These are phyloP conservation scores for Coracias cyanogaster DNA, from an alignment of 2,797 vertebrate genomes.

Conservation along the genomic window DNA sequence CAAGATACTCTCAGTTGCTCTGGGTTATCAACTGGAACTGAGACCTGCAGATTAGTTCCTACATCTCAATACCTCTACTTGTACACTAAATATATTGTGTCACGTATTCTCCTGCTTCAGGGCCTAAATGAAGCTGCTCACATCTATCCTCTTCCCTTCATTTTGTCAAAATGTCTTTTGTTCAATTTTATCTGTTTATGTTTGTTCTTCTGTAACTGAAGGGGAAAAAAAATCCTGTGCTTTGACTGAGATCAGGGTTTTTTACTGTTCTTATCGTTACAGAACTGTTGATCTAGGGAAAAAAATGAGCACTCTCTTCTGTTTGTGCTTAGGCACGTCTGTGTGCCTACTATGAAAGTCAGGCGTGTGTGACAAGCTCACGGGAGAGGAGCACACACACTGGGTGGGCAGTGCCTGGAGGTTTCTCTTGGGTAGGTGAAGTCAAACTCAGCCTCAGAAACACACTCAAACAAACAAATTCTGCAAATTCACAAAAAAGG, in stretches of 20 bases:
- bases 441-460: background rate
- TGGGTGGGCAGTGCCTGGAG: background rate
- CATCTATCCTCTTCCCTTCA: background rate
- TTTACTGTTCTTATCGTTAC: background rate
- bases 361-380: background rate
- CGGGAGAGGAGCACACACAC: accelerated
- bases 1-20: background rate
- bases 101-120: background rate
- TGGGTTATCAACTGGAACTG: background rate
- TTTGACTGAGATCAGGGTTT: background rate
- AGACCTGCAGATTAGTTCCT: background rate
- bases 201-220: background rate
- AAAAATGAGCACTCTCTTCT: background rate
- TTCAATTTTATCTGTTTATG: background rate
- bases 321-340: background rate
- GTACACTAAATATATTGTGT: background rate
- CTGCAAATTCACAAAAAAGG: background rate
- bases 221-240: background rate
- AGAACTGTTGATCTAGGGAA: background rate
- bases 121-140: background rate
- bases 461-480: background rate
- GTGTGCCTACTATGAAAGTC: background rate
- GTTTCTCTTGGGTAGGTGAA: background rate
- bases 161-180: background rate
- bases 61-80: background rate